Percentiles rank a stretch among this genome's conserved stretches.
Evolutionary conservation across 1,140 invertebrate species (phyloP).

Genomic region (Ceratosolen fusciceps): DNA sequence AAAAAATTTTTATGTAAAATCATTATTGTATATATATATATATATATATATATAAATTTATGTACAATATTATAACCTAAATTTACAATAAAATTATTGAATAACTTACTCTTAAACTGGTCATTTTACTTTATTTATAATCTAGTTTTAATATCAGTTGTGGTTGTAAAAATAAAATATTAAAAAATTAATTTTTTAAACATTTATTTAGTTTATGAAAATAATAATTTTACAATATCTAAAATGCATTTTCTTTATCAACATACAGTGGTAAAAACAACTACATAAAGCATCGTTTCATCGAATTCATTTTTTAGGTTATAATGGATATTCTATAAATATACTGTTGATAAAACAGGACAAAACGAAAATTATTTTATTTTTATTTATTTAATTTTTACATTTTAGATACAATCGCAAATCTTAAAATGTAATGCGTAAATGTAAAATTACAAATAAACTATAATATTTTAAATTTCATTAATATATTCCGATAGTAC

Average conservation of each 20-base stretch:
- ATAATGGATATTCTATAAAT: background rate
- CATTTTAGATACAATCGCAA: constrained; percentile 16
- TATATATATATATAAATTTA: background rate
- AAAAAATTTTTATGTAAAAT: too few species aligned
- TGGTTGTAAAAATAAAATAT: too few species aligned
- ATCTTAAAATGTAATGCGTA: constrained; percentile 11
- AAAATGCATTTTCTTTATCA: constrained; percentile 1
- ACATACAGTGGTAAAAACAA: background rate
- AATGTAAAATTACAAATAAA: constrained; percentile 16
- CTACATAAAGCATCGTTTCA: too few species aligned
- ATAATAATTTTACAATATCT: too few species aligned
- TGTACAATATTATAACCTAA: constrained; percentile 43
- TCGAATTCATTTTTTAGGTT: background rate
- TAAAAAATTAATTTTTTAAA: too few species aligned
- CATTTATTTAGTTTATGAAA: too few species aligned
- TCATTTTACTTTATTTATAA: constrained; percentile 52
- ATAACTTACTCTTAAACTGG: constrained; percentile 51
- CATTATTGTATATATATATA: background rate
- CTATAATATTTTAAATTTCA: background rate
- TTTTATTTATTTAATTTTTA: constrained; percentile 25
- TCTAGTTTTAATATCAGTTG: background rate
- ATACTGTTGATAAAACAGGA: constrained; percentile 5
- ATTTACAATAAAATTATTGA: constrained; percentile 11
- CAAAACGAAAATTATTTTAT: background rate
- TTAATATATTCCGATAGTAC: constrained; percentile 25